phyloP scores from a whole-genome alignment of 2,888 invertebrate species.

The Adelognathus sp. region DNA sequence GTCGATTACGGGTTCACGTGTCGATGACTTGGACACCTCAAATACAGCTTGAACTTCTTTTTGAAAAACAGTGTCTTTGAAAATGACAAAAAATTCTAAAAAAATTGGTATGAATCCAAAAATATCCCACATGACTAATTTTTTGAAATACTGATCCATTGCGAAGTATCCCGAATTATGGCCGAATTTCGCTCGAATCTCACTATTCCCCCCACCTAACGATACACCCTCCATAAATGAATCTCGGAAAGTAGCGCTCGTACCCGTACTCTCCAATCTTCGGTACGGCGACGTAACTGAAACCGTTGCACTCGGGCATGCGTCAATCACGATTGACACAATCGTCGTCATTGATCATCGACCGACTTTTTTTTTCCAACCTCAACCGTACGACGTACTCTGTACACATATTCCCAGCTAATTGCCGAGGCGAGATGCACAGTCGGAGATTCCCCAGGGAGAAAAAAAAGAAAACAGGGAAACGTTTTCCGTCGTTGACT shows the following conservation, averaged over 20 bases:
- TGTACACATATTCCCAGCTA: conserved; percentile 24
- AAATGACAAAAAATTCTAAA: too few species aligned
- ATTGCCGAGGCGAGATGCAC: conserved; percentile 33
- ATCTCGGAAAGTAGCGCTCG: background rate
- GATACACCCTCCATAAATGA: too few species aligned
- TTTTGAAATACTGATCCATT: too few species aligned
- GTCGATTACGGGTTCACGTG: too few species aligned
- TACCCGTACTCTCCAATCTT: background rate
- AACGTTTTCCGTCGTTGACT: background rate
- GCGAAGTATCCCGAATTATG: too few species aligned
- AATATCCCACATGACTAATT: too few species aligned
- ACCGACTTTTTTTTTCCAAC: background rate
- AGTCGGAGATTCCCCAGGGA: conserved; percentile 21
- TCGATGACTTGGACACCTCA: too few species aligned
- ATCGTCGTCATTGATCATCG: conserved; percentile 78
- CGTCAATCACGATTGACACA: conserved; percentile 76
- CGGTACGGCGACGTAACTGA: background rate
- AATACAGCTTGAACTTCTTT: too few species aligned
- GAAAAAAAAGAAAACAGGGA: background rate
- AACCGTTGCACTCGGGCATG: conserved; percentile 63
- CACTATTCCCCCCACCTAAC: too few species aligned
- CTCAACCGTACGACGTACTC: background rate
- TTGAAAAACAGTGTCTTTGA: too few species aligned
- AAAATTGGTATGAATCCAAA: too few species aligned
- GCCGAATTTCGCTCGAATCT: too few species aligned